phyloP scores from a whole-genome alignment of 2,888 invertebrate genomes.

The Nemotelus pantherinus region DNA sequence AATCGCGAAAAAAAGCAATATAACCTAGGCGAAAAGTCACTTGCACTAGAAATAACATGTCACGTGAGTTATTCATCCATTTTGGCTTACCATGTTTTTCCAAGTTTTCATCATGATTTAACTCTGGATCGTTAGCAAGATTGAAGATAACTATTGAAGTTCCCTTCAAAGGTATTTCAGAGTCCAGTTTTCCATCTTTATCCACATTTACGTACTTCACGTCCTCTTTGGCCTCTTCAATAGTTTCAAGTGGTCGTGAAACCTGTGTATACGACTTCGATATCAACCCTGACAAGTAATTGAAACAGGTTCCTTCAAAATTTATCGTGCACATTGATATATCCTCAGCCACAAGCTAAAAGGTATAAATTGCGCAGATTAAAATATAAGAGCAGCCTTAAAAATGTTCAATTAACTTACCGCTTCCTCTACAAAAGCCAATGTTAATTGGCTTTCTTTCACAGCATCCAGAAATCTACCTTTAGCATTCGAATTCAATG shows the following conservation, averaged over 20 bases:
- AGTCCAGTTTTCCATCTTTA: constrained; percentile 66
- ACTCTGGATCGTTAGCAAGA: constrained; percentile 57
- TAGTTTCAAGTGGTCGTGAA: constrained; percentile 64
- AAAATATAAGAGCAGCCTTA: constrained; percentile 19
- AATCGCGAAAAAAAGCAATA: neutral
- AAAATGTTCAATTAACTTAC: constrained; percentile 58
- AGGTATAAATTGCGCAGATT: neutral
- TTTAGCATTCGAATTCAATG: constrained; percentile 56
- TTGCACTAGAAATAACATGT: neutral
- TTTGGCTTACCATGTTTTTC: constrained; percentile 68
- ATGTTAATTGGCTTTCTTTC: constrained; percentile 61
- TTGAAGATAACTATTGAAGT: neutral
- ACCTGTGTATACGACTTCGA: constrained; percentile 71
- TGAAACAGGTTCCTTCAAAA: constrained; percentile 62
- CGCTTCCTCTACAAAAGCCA: constrained; percentile 67
- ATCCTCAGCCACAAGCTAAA: constrained; percentile 66
- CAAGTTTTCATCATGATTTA: constrained; percentile 68
- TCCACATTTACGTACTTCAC: constrained; percentile 60
- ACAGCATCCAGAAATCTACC: constrained; percentile 56
- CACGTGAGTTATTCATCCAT: neutral
- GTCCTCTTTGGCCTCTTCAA: neutral
- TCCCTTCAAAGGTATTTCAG: constrained; percentile 26
- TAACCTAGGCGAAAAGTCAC: neutral
- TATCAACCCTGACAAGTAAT: constrained; percentile 61
- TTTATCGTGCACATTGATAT: constrained; percentile 62